Percentiles rank a stretch among this genome's conserved stretches.
phyloP scores from a whole-genome alignment of 2,888 invertebrate genomes.

The Tipula vernalis region DNA sequence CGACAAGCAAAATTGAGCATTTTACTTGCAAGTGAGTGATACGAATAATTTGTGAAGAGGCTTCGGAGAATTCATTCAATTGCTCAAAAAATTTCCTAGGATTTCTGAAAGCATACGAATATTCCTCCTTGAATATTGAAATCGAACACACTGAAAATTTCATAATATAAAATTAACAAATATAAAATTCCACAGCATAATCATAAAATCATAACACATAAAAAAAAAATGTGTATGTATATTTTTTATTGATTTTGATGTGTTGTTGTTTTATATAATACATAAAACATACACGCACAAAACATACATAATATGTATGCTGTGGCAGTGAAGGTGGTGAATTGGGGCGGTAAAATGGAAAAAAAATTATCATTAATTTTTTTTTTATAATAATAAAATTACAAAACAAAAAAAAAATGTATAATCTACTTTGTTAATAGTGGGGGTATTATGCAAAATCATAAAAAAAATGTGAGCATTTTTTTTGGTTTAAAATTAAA shows the following conservation, averaged over 20 bases:
- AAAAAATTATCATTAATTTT: neutral
- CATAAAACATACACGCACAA: neutral
- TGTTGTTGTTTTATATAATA: neutral
- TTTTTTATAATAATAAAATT: neutral
- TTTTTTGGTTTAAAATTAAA: neutral
- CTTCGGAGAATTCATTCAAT: no score
- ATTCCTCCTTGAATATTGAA: no score
- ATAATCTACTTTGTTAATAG: neutral
- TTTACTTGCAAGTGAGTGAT: no score
- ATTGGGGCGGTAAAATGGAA: neutral
- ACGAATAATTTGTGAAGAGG: no score
- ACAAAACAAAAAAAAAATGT: neutral
- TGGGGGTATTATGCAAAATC: neutral
- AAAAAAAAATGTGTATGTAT: neutral
- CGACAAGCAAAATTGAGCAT: no score
- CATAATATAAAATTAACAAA: neutral
- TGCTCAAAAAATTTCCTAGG: no score
- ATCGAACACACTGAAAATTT: no score
- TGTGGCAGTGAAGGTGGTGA: neutral
- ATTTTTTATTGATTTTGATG: neutral
- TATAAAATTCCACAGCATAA: neutral
- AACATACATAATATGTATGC: neutral
- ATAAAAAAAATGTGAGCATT: neutral
- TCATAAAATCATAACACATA: neutral
- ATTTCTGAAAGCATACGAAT: no score